Evolutionary conservation across 2,113 vertebrate genomes (phyloP), one percentile per base, ranked within the genome.

Genomic region (Ochotona curzoniae): DNA sequence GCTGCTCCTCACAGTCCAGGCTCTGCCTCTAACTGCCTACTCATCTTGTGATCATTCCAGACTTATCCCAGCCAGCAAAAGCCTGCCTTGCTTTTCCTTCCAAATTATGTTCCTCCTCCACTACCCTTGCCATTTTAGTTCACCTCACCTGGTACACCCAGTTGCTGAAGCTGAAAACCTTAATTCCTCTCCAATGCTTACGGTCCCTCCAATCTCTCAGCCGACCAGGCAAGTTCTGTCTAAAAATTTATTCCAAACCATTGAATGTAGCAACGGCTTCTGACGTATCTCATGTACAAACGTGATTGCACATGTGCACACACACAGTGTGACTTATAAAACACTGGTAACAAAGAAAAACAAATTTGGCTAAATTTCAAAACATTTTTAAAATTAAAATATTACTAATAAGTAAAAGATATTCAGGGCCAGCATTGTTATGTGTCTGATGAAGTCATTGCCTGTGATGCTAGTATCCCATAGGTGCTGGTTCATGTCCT

Each of bases 51-150:
- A 6, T 83, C 78, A 82, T 47, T 32, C 82, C 61, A 87, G 78
- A 74, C 76, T 63, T 17, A 83, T 60, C 32, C 6, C 28, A n/a
- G 76, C 83, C 83, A 76, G 51, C 57, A 86, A 83, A 87, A 87
- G n/a, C 26, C 47, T 78, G 26, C 25, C 47, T 83, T 54, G 20
- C 44, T 9, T 78, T 47, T 11, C 54, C 93, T 83, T 91, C 63
- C 76, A 91, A 74, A 73, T 71, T 44, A 44, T 44, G 38, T 13
- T 54, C 49, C 63, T 76, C 66, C 66, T 86, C 60, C 23, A n/a
- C 11, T 26, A 11, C 8, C 44, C 30, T 61, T 91, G 76, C 83
- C 70, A 8, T 61, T 61, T 67, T 49, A 28, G 44, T 90, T 35
- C 66, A 32, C 80, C 30, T 20, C 35, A 35, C 44, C 14, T 25